Conservation (phyloP, 2,113 vertebrate species). For the Oxyruncus cristatus region DNA sequence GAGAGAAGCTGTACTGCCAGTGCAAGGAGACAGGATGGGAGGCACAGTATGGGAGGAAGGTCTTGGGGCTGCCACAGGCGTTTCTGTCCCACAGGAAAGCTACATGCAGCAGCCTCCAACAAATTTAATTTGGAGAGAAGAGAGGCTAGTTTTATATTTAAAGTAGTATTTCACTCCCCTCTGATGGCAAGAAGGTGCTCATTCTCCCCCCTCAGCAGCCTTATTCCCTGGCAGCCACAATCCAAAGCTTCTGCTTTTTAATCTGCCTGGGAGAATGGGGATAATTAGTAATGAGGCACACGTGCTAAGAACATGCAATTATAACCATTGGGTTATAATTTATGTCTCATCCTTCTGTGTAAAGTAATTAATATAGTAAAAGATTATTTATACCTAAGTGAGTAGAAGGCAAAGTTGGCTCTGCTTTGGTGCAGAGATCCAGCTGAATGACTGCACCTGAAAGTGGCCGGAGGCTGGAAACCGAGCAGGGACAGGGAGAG, state of each 20-base stretch:
- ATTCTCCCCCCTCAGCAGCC: not conserved
- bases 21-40: not conserved
- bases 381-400: slow-evolving; percentile 29
- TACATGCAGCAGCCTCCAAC: not conserved
- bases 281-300: slow-evolving; percentile 57
- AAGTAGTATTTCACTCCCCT: not conserved
- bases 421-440: not conserved
- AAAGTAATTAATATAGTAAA: slow-evolving; percentile 60
- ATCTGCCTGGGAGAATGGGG: slow-evolving; percentile 24
- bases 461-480: not conserved
- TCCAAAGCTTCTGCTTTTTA: slow-evolving; percentile 20
- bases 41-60: not conserved
- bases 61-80: not conserved
- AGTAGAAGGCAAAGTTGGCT: slow-evolving; percentile 19
- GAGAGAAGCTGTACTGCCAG: not conserved
- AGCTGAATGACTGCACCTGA: rapidly evolving
- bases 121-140: not conserved
- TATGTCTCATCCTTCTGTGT: slow-evolving; percentile 42
- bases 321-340: slow-evolving; percentile 59
- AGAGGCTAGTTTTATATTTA: not conserved
- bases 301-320: slow-evolving; percentile 57
- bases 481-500: not conserved
- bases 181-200: not conserved
- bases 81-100: not conserved
- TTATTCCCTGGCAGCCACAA: not conserved